Base-by-base conservation (phyloP, 2,797 vertebrate genomes). In the Loriculus beryllinus region DNA sequence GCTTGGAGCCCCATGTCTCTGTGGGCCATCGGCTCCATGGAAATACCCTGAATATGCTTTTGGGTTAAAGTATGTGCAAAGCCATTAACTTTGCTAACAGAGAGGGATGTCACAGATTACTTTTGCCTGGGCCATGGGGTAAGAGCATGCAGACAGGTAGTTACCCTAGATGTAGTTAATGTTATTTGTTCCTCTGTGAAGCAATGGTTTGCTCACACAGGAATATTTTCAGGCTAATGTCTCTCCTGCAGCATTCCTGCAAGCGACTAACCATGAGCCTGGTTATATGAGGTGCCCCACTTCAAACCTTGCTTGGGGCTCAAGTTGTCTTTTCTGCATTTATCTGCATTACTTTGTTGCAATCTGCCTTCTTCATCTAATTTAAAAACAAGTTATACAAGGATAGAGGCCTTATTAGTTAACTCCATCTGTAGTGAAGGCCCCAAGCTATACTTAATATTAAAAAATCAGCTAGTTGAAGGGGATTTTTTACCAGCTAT, bases 261-360 rank as follows among this genome's bases (percentile, higher is more conserved):
- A 0, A 89, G 87, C 10, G 69, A 83, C 71, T 10, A 3, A 67
- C 47, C 75, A 91, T 0, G 0, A 79, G 59, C 42, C 81, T 2
- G 0, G 60, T 82, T n/a, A n/a, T n/a, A 85, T 5, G 23, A 80
- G 60, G 16, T 6, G 4, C 10, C 63, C 37, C 60, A 71, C 51
- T 87, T 89, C 57, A 88, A 85, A 93, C 40, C 26, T 87, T 77
- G 87, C 89, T 87, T 77, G 65, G 60, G 88, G 78, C 81, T 85
- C 64, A 22, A 85, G 77, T 62, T 71, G 47, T 68, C 60, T 87
- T 70, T 86, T 51, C 48, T 85, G 52, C 25, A 80, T 82, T 83
- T 87, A 74, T 88, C 77, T 84, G 47, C 64, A 79, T 45, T 70
- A 71, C 74, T 85, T 90, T 88, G 48, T 74, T 82, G 60, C 29